phyloP scores from a whole-genome alignment of 1,140 invertebrate genomes.

The Heterodera schachtii region DNA sequence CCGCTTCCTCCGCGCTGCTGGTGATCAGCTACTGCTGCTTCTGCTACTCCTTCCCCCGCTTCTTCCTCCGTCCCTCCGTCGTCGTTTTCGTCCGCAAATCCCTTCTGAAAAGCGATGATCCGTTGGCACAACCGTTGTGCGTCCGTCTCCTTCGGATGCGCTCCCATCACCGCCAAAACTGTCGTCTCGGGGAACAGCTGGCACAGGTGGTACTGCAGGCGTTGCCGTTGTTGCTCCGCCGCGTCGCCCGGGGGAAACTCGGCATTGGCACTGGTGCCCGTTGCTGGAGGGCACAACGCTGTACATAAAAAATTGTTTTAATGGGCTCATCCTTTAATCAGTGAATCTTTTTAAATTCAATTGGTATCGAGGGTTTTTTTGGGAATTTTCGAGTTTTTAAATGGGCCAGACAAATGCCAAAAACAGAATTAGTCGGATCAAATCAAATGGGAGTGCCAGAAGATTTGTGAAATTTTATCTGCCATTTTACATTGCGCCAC shows the following conservation, averaged over 20 bases:
- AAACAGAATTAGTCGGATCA: too few species aligned
- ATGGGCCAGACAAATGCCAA: too few species aligned
- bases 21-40: too few species aligned
- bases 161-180: conserved; percentile 55
- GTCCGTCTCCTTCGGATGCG: conserved; percentile 56
- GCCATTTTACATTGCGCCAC: background rate
- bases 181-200: conserved; percentile 52
- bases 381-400: too few species aligned
- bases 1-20: too few species aligned
- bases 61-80: background rate
- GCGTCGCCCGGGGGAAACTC: background rate
- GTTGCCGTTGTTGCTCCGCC: conserved; percentile 33
- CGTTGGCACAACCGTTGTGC: conserved; percentile 56
- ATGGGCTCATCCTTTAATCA: too few species aligned
- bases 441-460: too few species aligned
- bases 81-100: conserved; percentile 33
- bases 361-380: too few species aligned
- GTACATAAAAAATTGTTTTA: background rate
- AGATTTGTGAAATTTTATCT: background rate
- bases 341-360: too few species aligned
- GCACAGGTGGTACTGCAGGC: conserved; percentile 49
- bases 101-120: conserved; percentile 53
- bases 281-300: background rate
- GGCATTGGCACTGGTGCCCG: background rate
- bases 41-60: background rate